Evolutionary conservation across 2,888 invertebrate species (phyloP).

Genomic region (Panopea generosa): DNA sequence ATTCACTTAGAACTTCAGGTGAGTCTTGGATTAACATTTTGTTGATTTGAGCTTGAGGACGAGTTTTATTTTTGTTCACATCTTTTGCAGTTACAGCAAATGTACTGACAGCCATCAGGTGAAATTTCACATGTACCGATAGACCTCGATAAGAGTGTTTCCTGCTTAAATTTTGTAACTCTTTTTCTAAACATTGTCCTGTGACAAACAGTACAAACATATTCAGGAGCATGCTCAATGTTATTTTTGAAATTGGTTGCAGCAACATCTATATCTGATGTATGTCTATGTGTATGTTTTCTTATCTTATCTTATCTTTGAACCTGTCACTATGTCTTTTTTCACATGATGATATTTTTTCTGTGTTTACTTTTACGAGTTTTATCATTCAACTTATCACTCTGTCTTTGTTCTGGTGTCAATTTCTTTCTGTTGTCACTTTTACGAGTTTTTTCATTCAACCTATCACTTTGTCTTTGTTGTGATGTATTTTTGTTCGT

Average conservation of each 20-base stretch:
- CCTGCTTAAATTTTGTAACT: not conserved
- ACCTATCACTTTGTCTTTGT: constrained; percentile 6
- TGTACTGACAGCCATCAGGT: not conserved
- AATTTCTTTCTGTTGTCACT: constrained; percentile 7
- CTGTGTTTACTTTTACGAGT: not conserved
- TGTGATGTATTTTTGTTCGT: not conserved
- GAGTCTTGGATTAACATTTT: constrained; percentile 11
- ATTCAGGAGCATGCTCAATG: constrained; percentile 11
- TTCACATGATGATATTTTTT: constrained; percentile 12
- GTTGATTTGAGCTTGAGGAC: constrained; percentile 33
- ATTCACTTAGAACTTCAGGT: constrained; percentile 6
- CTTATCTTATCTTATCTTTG: not conserved
- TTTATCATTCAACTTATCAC: constrained; percentile 1
- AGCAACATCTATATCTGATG: constrained; percentile 10
- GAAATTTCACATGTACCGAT: too few species aligned
- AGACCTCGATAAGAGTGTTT: too few species aligned
- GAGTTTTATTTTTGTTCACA: constrained; percentile 23
- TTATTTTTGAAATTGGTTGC: constrained; percentile 16
- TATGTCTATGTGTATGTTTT: constrained; percentile 2
- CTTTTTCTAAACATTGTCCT: constrained; percentile 8
- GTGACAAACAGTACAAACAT: constrained; percentile 10
- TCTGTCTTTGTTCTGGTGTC: not conserved
- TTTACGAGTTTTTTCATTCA: not conserved
- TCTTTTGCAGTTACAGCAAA: constrained; percentile 26
- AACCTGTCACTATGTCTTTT: not conserved